phyloP scores from a whole-genome alignment of 2,888 invertebrate genomes.

The Meiosimyza platycephala region DNA sequence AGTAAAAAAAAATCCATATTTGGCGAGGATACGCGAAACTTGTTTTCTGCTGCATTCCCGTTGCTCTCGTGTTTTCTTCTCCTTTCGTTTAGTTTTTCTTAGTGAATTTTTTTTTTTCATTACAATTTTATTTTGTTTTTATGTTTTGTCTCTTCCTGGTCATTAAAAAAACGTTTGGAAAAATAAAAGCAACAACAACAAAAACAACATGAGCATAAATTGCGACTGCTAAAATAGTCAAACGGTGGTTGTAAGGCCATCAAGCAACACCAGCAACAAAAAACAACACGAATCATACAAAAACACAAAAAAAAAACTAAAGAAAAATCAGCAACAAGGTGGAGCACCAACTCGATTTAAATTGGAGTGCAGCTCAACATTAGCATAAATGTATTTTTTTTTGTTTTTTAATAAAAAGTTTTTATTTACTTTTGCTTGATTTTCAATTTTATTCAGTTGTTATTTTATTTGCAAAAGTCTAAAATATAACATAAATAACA shows the following conservation, averaged over 20 bases:
- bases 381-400: slow-evolving; percentile 34
- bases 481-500: too few species aligned
- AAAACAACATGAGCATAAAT: background rate
- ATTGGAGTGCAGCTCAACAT: slow-evolving; percentile 35
- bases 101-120: background rate
- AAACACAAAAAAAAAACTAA: background rate
- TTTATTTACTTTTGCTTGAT: too few species aligned
- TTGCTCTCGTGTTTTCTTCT: slow-evolving; percentile 9
- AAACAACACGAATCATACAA: background rate
- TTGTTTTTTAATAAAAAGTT: too few species aligned
- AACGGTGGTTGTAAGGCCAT: slow-evolving; percentile 25
- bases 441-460: slow-evolving; percentile 21
- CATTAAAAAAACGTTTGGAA: slow-evolving; percentile 35
- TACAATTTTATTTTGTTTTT: slow-evolving; percentile 2
- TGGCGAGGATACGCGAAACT: background rate
- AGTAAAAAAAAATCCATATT: background rate
- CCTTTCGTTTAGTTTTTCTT: slow-evolving; percentile 3
- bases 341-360: slow-evolving; percentile 30
- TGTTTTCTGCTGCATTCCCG: background rate
- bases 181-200: background rate
- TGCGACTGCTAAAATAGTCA: slow-evolving; percentile 7
- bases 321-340: slow-evolving; percentile 23
- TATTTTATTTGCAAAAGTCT: slow-evolving; percentile 9
- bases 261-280: slow-evolving; percentile 6
- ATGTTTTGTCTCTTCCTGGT: slow-evolving; percentile 41